Conservation (phyloP, 1,140 invertebrate species). For the Hypothenemus hampei region DNA sequence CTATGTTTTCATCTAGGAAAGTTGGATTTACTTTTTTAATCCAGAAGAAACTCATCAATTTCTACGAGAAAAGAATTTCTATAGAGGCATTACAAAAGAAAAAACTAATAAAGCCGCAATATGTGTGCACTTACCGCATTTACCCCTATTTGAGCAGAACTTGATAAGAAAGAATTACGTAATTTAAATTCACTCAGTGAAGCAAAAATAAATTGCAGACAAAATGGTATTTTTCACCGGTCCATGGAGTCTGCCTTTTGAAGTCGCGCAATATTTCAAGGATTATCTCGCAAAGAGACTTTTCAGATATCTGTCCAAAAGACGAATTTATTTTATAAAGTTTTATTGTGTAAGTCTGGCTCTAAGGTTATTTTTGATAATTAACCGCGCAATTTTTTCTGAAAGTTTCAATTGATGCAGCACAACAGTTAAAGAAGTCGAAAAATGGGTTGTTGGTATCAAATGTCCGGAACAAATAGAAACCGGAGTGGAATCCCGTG, state of each 20-base stretch:
- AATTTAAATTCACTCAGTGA: conserved; percentile 18
- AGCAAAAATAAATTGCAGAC: conserved; percentile 22
- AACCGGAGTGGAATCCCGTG: neutral
- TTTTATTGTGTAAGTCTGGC: neutral
- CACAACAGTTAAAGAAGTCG: neutral
- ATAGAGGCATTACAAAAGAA: too few species aligned
- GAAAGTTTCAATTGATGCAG: neutral
- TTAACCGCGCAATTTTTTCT: neutral
- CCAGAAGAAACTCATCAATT: too few species aligned
- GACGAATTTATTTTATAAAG: conserved; percentile 6
- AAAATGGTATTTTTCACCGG: conserved; percentile 16
- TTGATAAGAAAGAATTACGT: conserved; percentile 8
- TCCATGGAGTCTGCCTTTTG: conserved; percentile 13
- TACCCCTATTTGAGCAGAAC: neutral
- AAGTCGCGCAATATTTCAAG: conserved; percentile 3
- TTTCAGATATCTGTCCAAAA: neutral
- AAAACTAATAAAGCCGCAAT: too few species aligned
- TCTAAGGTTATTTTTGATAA: neutral
- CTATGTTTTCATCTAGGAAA: too few species aligned
- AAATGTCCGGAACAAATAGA: neutral
- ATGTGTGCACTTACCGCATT: too few species aligned
- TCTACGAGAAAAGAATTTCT: too few species aligned
- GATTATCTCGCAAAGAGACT: conserved; percentile 18
- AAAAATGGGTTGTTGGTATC: neutral
- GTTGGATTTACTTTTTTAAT: too few species aligned